Evolutionary conservation across 2,113 vertebrate species (phyloP).

Genomic region (Quiscalus mexicanus): DNA sequence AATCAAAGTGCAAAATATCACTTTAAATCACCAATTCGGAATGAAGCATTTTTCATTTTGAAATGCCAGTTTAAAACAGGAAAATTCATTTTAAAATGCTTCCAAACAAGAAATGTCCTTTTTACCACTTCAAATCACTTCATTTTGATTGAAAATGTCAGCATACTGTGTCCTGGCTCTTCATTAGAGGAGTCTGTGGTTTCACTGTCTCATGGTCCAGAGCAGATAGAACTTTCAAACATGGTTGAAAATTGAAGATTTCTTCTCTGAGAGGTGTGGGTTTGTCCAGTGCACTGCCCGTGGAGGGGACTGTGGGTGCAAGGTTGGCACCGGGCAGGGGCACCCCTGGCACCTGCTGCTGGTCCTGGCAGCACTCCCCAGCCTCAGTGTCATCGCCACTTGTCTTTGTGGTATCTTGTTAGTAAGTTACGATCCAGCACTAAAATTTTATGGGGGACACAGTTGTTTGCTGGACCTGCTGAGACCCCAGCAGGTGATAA

Average conservation of each 20-base stretch:
- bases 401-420: neutral
- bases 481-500: neutral
- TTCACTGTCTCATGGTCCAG: neutral
- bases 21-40: slow-evolving; percentile 15
- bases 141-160: slow-evolving; percentile 13
- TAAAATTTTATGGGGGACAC: neutral
- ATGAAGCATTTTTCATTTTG: neutral
- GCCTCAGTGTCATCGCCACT: neutral
- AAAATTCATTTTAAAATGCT: neutral
- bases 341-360: neutral
- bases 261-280: neutral
- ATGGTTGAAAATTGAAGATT: neutral
- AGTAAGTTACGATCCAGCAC: neutral
- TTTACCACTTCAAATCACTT: neutral
- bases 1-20: slow-evolving; percentile 9
- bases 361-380: neutral
- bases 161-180: neutral
- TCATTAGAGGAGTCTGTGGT: neutral
- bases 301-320: too few relatives aligned
- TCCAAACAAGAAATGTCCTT: slow-evolving; percentile 17
- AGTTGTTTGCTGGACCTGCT: neutral
- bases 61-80: slow-evolving; percentile 22
- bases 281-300: neutral
- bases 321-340: neutral
- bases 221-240: neutral